phyloP scores from a whole-genome alignment of 2,888 invertebrate genomes.

The Onchidella celtica region DNA sequence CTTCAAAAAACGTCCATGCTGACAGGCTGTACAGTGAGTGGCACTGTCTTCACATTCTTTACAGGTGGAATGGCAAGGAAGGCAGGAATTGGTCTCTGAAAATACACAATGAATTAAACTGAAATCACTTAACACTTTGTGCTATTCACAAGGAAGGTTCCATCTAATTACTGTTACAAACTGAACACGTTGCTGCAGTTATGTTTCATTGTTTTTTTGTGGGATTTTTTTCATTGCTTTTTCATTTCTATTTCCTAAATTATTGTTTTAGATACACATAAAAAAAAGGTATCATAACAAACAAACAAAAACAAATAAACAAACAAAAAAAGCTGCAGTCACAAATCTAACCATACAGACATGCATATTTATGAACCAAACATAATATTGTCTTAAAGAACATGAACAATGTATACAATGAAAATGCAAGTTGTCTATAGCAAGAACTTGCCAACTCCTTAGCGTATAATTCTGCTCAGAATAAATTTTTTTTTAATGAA shows the following conservation, averaged over 20 bases:
- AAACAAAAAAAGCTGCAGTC: not conserved
- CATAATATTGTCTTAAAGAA: too few relatives aligned
- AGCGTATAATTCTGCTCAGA: too few relatives aligned
- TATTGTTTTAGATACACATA: not conserved
- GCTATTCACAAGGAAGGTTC: not conserved
- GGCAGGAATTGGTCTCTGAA: slow-evolving; percentile 31
- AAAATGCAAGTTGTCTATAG: too few relatives aligned
- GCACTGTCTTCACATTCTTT: slow-evolving; percentile 20
- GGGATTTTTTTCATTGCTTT: too few relatives aligned
- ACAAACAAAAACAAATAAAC: not conserved
- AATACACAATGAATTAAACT: not conserved
- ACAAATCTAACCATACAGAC: too few relatives aligned
- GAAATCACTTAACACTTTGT: not conserved
- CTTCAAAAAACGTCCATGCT: not conserved
- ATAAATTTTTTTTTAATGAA: too few relatives aligned
- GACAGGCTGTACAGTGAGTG: slow-evolving; percentile 26
- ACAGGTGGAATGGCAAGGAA: slow-evolving; percentile 37
- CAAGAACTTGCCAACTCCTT: too few relatives aligned
- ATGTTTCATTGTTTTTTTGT: too few relatives aligned
- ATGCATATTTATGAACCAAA: too few relatives aligned
- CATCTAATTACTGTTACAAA: too few relatives aligned
- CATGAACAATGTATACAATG: too few relatives aligned
- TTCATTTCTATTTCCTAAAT: not conserved
- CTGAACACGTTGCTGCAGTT: too few relatives aligned
- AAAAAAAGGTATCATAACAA: not conserved